Base-by-base conservation (phyloP, 2,797 vertebrate genomes). In the Enteromius fasciolatus region DNA sequence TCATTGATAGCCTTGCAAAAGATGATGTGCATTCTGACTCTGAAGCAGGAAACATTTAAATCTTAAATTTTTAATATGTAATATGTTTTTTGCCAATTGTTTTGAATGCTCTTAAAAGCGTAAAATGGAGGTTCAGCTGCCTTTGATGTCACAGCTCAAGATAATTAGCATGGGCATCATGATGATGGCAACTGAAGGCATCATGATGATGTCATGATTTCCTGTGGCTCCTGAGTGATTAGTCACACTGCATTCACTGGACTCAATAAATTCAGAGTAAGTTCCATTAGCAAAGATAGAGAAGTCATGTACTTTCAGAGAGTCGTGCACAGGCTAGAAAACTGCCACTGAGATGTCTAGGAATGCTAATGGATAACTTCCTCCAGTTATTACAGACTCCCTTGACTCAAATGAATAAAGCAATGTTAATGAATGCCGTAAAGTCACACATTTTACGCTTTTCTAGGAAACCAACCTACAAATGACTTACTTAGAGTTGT, bases 221-320 rank as follows among this genome's bases (percentile, higher is more conserved):
- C 23, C 68, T 48, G 68, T 64, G 28, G 15, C 61, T 64, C 28
- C 70, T 31, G 44, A 70, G 48, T 54, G 48, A 54, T 54, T 33
- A 33, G 18, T 52, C 48, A 73, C 17, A 52, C 18, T n/a, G 74
- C 12, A 59, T 75, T 59, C n/a, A 59, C 14, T 18, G 39, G 54
- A 28, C 68, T 70, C 68, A 36, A 15, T 75, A 75, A 57, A 9
- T 39, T 25, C n/a, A 76, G 50, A 10, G 20, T 59, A 17, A 57
- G n/a, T 23, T 59, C 36, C 14, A 23, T 61, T 61, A 59, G 36
- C 74, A 76, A 76, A 57, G 17, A n/a, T 52, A 52, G 44, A 73
- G 31, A 54, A 74, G 72, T 39, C 1, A 1, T 39, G 33, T 5
- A 75, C 48, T 73, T 73, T 12, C 28, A 73, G 44, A 70, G 14